Evolutionary conservation across 2,113 vertebrate species (phyloP), one percentile per base, ranked within the genome.

Genomic region (Aythya baeri): DNA sequence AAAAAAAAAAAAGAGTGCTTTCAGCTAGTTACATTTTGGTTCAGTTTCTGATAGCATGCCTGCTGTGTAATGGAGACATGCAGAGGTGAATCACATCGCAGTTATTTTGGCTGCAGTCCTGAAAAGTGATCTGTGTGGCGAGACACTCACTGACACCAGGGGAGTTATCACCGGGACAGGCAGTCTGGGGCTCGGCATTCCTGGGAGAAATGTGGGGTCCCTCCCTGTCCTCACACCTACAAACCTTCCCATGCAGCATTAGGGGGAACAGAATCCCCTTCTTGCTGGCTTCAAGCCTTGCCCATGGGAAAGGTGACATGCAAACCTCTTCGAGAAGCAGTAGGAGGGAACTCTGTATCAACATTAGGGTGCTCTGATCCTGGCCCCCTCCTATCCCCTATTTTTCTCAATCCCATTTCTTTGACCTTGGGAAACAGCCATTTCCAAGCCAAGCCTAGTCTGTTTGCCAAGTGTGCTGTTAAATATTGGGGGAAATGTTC

Each of bases 401-500:
- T 66, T 73, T 66, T 73, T 71, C 74, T 76, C 63, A 52, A 11
- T n/a, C 70, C 77, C 62, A 5, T 36, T 50, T 13, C 25, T 67
- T 10, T 18, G 49, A 73, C 55, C 61, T 54, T 5, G 1, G 89
- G 87, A 16, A 63, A 29, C 0, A 2, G 34, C 44, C 63, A 71
- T 58, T 58, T 5, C 76, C 49, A 65, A 82, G 61, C 46, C 44
- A 22, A 87, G 36, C 85, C 59, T 36, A 13, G n/a, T 61, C 32
- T 79, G 41, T 83, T 43, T 71, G 89, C 87, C 90, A 90, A 68
- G 75, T 36, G 6, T 0, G 18, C 88, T 86, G 72, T 88, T 91
- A 93, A 82, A 77, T 26, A 80, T 7, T 88, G 84, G 83, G 29
- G 72, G 92, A 91, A 96, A 78, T 7, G 46, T 83, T 84, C 13